phyloP scores from a whole-genome alignment of 2,797 vertebrate species.

The Sebastes iracundus region DNA sequence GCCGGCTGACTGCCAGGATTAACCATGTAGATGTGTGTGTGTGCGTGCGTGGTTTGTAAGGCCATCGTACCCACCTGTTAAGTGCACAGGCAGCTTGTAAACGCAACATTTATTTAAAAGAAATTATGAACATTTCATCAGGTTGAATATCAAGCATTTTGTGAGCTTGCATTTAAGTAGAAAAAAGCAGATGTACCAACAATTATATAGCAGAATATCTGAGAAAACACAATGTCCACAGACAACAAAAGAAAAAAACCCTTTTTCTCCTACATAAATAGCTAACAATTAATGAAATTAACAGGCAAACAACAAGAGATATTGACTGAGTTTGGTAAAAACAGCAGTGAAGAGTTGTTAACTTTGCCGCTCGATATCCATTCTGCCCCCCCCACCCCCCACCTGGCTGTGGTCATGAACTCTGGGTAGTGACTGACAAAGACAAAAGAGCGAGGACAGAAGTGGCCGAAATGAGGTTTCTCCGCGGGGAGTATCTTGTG shows the following conservation, averaged over 20 bases:
- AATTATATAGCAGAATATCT: not conserved
- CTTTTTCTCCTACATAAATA: not conserved
- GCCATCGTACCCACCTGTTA: conserved; percentile 39
- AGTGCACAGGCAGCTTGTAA: not conserved
- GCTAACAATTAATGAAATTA: not conserved
- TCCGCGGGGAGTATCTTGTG: conserved; percentile 32
- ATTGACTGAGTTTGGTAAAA: conserved; percentile 20
- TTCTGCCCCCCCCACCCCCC: conserved; percentile 10
- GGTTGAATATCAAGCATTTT: not conserved
- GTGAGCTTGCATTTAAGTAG: not conserved
- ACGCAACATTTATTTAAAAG: not conserved
- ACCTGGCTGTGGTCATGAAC: conserved; percentile 41
- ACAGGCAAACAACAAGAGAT: not conserved
- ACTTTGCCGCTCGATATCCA: conserved; percentile 41
- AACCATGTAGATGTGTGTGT: conserved; percentile 27
- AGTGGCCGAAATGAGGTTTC: conserved; percentile 59
- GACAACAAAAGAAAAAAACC: too few relatives aligned
- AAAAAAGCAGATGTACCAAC: not conserved
- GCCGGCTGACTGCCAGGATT: conserved; percentile 66
- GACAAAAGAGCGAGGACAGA: conserved; percentile 51
- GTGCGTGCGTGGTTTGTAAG: conserved; percentile 5
- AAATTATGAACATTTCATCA: not conserved
- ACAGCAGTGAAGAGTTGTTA: conserved; percentile 30
- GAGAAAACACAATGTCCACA: not conserved
- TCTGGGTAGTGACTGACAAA: conserved; percentile 54